Evolutionary conservation across 2,888 invertebrate species (phyloP), one percentile per base, ranked within the genome.

Genomic region (Oligia strigilis): DNA sequence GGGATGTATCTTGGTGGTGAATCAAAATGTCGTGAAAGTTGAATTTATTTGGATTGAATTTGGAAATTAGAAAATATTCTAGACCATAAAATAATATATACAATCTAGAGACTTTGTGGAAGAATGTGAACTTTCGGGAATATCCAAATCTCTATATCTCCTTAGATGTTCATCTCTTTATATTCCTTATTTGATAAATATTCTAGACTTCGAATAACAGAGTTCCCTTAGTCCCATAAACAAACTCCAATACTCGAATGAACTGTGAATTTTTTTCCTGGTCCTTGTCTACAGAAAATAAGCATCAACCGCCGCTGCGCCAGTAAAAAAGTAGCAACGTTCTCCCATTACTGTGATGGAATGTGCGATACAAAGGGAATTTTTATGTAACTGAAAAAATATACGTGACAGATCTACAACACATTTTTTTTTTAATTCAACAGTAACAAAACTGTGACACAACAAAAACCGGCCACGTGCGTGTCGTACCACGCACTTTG

Each of bases 401-500:
- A n/a, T 43, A 46, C 43, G n/a, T n/a, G 40, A n/a, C 36, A 46
- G 14, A 46, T 29, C 6, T 1, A 23, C 6, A 29, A 0, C 40
- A 72, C 13, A 49, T 36, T 75, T 80, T 72, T 64, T 49, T 11
- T 4, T 36, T 78, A 49, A 77, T 19, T 66, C 36, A 17, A 36
- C 43, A 23, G 1, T 17, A 67, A 49, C 23, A 43, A 80, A 66
- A n/a, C 60, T 9, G 52, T 29, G 29, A 70, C 19, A 52, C 13
- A 43, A 77, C 29, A 55, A 23, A 60, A n/a, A 13, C 2, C 13
- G n/a, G 60, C 4, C 2, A 5, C n/a, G 2, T 60, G n/a, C 60
- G n/a, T 60, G n/a, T 60, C n/a, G 13, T 5, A n/a, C n/a, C 1
- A 60, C 13, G 2, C n/a, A n/a, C 4, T 1, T 1, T n/a, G n/a